Evolutionary conservation across 2,888 invertebrate species (phyloP).

Genomic region (Strigamia maritima): DNA sequence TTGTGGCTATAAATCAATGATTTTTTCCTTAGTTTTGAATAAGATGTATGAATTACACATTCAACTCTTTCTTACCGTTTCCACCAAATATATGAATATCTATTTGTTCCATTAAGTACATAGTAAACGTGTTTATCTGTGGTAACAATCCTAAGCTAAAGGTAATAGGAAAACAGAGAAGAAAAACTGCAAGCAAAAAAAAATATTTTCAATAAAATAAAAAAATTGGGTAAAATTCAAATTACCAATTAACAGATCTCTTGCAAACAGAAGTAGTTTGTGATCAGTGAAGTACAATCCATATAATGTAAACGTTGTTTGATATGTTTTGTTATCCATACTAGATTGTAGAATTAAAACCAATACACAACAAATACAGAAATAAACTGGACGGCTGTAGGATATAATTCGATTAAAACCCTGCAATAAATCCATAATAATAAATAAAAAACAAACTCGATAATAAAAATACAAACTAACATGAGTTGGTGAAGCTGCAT

Average conservation of each 20-base stretch:
- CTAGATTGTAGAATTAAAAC: constrained; percentile 54
- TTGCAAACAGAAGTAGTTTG: constrained; percentile 63
- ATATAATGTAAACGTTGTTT: constrained; percentile 53
- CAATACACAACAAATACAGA: constrained; percentile 69
- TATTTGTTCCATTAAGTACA: constrained; percentile 91
- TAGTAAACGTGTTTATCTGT: constrained; percentile 90
- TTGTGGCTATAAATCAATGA: constrained; percentile 61
- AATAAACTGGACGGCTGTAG: constrained; percentile 90
- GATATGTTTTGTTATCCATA: constrained; percentile 49
- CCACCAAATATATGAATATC: constrained; percentile 63
- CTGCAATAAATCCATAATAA: constrained; percentile 46
- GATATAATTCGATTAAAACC: constrained; percentile 93
- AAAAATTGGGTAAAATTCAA: neutral
- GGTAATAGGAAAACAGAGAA: constrained; percentile 86
- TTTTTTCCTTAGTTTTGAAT: constrained; percentile 59
- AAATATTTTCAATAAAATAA: neutral
- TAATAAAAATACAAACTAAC: constrained; percentile 46
- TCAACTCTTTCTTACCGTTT: constrained; percentile 65
- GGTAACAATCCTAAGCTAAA: constrained; percentile 95
- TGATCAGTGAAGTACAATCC: constrained; percentile 59
- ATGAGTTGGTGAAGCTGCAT: constrained; percentile 97
- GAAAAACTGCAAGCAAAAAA: constrained; percentile 57
- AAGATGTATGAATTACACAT: too few relatives aligned
- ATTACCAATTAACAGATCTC: constrained; percentile 66
- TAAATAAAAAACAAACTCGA: neutral